Evolutionary conservation across 64 coral and sea anemone species (phyloP), one percentile per base, ranked within the genome.

Genomic region (Acropora yongei): DNA sequence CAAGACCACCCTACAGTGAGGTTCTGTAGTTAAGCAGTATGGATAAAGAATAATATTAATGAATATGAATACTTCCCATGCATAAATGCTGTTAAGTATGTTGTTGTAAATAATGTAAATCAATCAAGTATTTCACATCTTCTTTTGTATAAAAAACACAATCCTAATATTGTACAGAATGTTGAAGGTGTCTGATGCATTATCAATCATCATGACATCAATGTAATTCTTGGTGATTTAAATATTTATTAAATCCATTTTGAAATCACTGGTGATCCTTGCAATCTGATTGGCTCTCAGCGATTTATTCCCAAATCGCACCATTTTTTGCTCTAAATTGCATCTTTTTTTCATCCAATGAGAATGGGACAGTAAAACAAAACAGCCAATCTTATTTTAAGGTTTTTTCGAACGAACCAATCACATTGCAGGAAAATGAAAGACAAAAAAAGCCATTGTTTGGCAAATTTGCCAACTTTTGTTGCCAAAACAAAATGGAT

Each of bases 1-100:
- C 83, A 93, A 87, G 82, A 93, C 78, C 91, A 93, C 68, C 41
- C 39, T 68, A 77, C 83, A 39, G 82, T 87, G 75, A 93, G 71
- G 68, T 93, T 86, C 71, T 93, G 74, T 87, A 93, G 91, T 79
- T 60, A 79, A 85, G 91, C 91, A 86, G 40, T 87, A 66, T 93
- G 91, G 66, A 93, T 57, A 77, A 86, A 84, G 41, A 76, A 79
- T 61, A 76, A 78, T 68, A 63, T 92, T 44, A 43, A 76, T 79
- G 74, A 93, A 73, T 46, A 91, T 91, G 78, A 91, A 91, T 91
- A 91, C 57, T 83, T 91, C 51, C 89, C 77, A 49, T 40, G 41
- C 49, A 85, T 93, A 55, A 93, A 93, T 93, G 91, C 91, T 79
- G 61, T 93, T 77, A 80, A 68, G 61, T 85, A 76, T 85, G 55